A percentile compares a stretch with the other conserved stretches of the same genome.
phyloP scores from a whole-genome alignment of 2,113 vertebrate species.

The Chlorocebus sabaeus region DNA sequence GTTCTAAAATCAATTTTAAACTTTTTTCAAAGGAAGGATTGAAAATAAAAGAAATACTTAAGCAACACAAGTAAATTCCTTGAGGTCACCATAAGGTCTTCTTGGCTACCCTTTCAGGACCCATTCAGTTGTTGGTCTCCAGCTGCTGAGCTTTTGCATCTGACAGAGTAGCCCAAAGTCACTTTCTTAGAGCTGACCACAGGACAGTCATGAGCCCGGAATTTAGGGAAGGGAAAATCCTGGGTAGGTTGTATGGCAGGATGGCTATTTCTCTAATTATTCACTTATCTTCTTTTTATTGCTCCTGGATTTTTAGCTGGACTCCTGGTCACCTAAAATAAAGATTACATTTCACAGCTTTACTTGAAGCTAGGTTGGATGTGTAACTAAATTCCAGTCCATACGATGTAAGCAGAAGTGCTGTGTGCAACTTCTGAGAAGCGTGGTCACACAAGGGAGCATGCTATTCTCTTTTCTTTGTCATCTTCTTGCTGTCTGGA shows the following conservation, averaged over 20 bases:
- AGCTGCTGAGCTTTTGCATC: not conserved
- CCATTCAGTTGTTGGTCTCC: not conserved
- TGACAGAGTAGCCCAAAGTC: not conserved
- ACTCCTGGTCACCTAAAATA: not conserved
- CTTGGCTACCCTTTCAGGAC: not conserved
- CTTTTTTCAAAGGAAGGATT: not conserved
- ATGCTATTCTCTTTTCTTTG: not conserved
- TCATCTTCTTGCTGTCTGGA: not conserved
- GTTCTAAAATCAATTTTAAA: conserved; percentile 5
- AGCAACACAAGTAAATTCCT: not conserved
- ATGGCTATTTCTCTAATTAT: not conserved
- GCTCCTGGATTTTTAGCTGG: not conserved
- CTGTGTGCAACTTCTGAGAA: not conserved
- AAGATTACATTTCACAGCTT: not conserved
- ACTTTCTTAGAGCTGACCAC: not conserved
- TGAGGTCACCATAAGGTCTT: not conserved
- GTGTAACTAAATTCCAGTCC: not conserved
- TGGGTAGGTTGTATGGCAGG: not conserved
- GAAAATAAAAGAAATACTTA: not conserved
- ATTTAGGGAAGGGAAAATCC: not conserved
- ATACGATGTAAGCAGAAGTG: not conserved
- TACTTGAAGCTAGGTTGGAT: not conserved
- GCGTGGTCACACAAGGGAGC: not conserved
- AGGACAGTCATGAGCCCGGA: not conserved
- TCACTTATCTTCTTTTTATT: not conserved